Base-by-base conservation (phyloP, 2,113 vertebrate genomes). In the Copsychus sechellarum region DNA sequence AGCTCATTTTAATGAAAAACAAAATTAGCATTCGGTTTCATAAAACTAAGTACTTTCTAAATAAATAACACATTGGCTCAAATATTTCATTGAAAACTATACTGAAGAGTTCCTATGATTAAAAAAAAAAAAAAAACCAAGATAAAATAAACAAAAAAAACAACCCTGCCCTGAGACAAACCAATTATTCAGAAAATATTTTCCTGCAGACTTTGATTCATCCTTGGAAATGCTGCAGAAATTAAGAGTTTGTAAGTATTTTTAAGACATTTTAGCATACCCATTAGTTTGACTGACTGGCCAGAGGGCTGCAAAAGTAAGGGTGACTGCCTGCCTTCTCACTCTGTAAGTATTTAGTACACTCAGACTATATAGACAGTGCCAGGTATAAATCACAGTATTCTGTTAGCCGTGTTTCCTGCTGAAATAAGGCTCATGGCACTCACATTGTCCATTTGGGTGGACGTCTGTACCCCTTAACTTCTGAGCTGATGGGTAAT, bases 1-100 rank as follows among this genome's bases (percentile, higher is more conserved):
- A 61, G 80, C 38, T 90, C 79, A 66, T 65, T 72, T 83, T 93
- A 86, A 86, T 89, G 87, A 91, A 89, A 81, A 92, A 70, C 20
- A 73, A 82, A 93, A 82, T 77, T 70, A 92, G 56, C 56, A 62
- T 86, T 88, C 6, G 1, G 58, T 73, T 73, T 78, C 60, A 61
- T 69, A 88, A 73, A 88, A 48, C 14, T 24, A 90, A 86, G 71
- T 40, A 22, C 21, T 86, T 92, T 73, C 38, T 73, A 67, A 92
- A 81, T 69, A 93, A 92, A 54, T 45, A 58, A 86, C 2, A 5
- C 38, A 26, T 56, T 86, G 77, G 25, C 4, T 3, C 43, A 57
- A 14, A 36, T 74, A 91, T 74, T 78, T 86, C 57, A 71, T 84
- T 38, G n/a, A 66, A 34, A 74, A 34, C 31, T 24, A 70, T 6